phyloP scores from a whole-genome alignment of 2,797 vertebrate genomes.

The Melanotaenia parkinsoni region DNA sequence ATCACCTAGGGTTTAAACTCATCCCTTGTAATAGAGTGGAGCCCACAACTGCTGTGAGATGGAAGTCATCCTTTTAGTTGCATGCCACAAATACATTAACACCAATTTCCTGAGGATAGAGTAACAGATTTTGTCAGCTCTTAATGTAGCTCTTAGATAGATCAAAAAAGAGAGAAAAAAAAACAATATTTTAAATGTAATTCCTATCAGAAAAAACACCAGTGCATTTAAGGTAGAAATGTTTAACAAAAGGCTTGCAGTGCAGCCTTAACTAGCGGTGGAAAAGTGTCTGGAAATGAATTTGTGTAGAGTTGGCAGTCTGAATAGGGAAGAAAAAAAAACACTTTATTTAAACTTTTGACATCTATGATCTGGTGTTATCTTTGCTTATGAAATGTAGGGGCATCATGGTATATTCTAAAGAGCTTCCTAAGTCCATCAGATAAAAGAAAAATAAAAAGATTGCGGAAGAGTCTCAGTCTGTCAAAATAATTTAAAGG shows the following conservation, averaged over 20 bases:
- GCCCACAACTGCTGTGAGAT: slow-evolving; percentile 49
- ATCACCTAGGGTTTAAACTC: slow-evolving; percentile 67
- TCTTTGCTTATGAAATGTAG: too few species aligned
- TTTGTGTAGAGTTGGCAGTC: slow-evolving; percentile 55
- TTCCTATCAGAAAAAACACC: slow-evolving; percentile 42
- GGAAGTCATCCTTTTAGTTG: slow-evolving; percentile 51
- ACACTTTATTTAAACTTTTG: slow-evolving; percentile 76
- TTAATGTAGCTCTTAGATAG: slow-evolving; percentile 17
- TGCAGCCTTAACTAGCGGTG: slow-evolving; percentile 41
- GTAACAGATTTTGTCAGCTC: slow-evolving; percentile 43
- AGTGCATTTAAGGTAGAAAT: slow-evolving; percentile 48
- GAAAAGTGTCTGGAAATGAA: slow-evolving; percentile 60
- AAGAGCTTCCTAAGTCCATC: too few species aligned
- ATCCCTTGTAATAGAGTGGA: slow-evolving; percentile 58
- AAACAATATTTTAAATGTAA: slow-evolving; percentile 37
- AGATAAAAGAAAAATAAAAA: too few species aligned
- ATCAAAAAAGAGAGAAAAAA: slow-evolving; percentile 35
- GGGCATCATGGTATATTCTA: too few species aligned
- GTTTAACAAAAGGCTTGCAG: slow-evolving; percentile 62
- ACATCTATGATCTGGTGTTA: slow-evolving; percentile 53
- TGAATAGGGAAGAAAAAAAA: slow-evolving; percentile 72
- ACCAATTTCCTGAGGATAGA: slow-evolving; percentile 30
- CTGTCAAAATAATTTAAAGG: too few species aligned
- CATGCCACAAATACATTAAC: slow-evolving; percentile 64
- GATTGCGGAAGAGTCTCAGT: too few species aligned